Base-by-base conservation (phyloP, 2,797 vertebrate species). In the Manis crassicaudata region DNA sequence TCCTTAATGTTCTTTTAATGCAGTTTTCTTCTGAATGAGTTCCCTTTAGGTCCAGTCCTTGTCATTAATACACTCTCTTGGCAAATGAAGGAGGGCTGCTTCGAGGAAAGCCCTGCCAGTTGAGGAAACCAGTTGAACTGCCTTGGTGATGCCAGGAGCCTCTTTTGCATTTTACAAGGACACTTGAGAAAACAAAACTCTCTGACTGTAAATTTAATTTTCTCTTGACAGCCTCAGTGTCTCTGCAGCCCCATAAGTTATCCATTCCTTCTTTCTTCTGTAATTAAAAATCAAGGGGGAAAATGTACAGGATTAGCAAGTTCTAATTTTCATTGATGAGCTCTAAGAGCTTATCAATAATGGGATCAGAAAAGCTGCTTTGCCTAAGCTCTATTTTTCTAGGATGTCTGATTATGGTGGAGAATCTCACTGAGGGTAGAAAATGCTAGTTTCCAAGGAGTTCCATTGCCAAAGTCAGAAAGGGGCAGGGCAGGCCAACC, bases 91-190 rank as follows among this genome's bases (percentile, higher is more conserved):
- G 97, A 98, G 68, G 89, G 95, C 90, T 91, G 97, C 96, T 98
- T 98, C 62, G 21, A 96, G 92, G 72, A 98, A 83, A 98, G 92
- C n/a, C 46, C 95, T 98, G 94, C 89, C 98, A 98, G 92, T 91
- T 98, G 97, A 98, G 95, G 90, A 97, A 98, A 97, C 92, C 92
- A 12, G 97, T 97, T 97, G 92, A 98, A 82, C 97, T 97, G 85
- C 88, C 79, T 90, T 80, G 75, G 86, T 92, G 90, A 95, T 98
- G 88, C 75, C 96, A 97, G 97, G 75, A 97, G 95, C 83, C 97
- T 97, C 94, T 94, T 98, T 98, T 98, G 96, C 96, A 96, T 97
- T 98, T 98, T 98, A 97, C 97, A 98, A 98, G 98, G 97, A 98
- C 89, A 95, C 97, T 98, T 94, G 96, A 98, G 97, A 91, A 98